Evolutionary conservation across 2,113 vertebrate genomes (phyloP).

Genomic region (Tinamus guttatus): DNA sequence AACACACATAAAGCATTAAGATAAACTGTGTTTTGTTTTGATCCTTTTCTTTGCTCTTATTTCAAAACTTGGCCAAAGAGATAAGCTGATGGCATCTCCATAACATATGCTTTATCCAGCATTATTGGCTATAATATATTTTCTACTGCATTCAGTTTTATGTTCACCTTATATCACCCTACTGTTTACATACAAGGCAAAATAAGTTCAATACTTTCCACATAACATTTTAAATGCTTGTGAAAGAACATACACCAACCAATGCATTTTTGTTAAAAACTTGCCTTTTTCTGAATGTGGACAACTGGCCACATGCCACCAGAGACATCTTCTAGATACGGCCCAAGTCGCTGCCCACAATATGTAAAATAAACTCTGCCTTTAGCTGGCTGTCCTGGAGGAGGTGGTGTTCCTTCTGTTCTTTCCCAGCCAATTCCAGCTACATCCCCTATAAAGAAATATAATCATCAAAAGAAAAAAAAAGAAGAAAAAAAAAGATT

Average conservation of each 20-base stretch:
- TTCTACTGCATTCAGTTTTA: too few relatives aligned
- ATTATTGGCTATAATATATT: not conserved
- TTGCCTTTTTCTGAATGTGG: slow-evolving; percentile 97
- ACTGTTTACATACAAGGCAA: not conserved
- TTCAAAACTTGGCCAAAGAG: not conserved
- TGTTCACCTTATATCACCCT: not conserved
- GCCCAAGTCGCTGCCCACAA: slow-evolving; percentile 92
- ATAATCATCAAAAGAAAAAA: not conserved
- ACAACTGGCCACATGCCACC: slow-evolving; percentile 99
- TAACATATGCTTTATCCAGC: not conserved
- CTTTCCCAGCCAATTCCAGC: slow-evolving; percentile 98
- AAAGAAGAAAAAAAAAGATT: not conserved
- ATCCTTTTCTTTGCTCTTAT: not conserved
- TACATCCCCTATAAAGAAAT: slow-evolving; percentile 83
- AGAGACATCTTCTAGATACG: slow-evolving; percentile 93
- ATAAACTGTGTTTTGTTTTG: not conserved
- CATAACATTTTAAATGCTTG: not conserved
- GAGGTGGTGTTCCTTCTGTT: slow-evolving; percentile 93
- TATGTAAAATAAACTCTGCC: slow-evolving; percentile 98
- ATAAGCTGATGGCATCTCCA: not conserved
- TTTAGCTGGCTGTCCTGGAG: slow-evolving; percentile 94
- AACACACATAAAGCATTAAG: not conserved
- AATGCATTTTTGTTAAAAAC: slow-evolving; percentile 22
- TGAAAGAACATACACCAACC: not conserved
- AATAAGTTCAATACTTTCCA: not conserved